Evolutionary conservation across 64 coral and sea anemone genomes (phyloP).

Genomic region (Pocillopora verrucosa): DNA sequence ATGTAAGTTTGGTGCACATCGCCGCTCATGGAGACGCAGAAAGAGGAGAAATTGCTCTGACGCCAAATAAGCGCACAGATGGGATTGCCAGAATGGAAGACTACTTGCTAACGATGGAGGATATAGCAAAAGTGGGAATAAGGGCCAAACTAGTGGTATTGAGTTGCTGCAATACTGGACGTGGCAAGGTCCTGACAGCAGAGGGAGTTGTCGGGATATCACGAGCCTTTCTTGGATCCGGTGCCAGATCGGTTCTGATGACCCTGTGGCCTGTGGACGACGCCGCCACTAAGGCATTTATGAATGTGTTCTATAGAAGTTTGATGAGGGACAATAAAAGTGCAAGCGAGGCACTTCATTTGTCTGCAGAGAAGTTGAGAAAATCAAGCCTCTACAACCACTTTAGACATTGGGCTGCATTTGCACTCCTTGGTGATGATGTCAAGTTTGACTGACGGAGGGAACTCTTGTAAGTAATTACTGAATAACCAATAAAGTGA

Average conservation of each 20-base stretch:
- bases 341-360: slow-evolving; percentile 44
- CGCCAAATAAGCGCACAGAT: neutral
- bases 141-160: slow-evolving; percentile 42
- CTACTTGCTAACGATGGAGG: slow-evolving; percentile 53
- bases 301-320: slow-evolving; percentile 53
- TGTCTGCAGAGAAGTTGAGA: slow-evolving; percentile 25
- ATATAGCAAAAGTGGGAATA: slow-evolving; percentile 30
- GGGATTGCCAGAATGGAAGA: slow-evolving; percentile 28
- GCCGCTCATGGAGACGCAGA: slow-evolving; percentile 43
- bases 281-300: slow-evolving; percentile 41
- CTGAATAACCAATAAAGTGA: too few species aligned
- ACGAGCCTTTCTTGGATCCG: slow-evolving; percentile 42
- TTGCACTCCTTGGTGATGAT: slow-evolving; percentile 44
- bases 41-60: slow-evolving; percentile 45
- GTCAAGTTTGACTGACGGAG: slow-evolving; percentile 10
- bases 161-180: slow-evolving; percentile 52
- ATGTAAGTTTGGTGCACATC: slow-evolving; percentile 45
- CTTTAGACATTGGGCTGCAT: slow-evolving; percentile 45
- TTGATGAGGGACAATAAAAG: slow-evolving; percentile 30
- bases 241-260: slow-evolving; percentile 38
- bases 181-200: slow-evolving; percentile 43
- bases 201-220: slow-evolving; percentile 44
- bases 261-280: slow-evolving; percentile 40
- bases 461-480: neutral
- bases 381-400: neutral